phyloP scores from a whole-genome alignment of 2,797 vertebrate species.

The Eleutherodactylus coqui region DNA sequence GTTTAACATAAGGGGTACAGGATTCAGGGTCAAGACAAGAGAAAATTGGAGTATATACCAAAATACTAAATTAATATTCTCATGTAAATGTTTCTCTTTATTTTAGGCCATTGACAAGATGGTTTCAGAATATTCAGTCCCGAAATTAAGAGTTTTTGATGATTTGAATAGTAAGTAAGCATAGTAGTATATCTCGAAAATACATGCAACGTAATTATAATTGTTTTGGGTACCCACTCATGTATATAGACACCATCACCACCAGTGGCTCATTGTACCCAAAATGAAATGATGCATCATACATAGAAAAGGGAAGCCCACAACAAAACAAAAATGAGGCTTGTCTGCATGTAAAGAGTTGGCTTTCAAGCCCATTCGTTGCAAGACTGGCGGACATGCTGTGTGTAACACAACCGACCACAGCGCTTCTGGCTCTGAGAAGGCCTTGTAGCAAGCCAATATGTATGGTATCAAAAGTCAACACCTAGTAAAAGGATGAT shows the following conservation, averaged over 20 bases:
- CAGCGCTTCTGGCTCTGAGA: no score
- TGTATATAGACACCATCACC: not conserved
- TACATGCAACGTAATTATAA: not conserved
- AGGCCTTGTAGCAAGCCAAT: no score
- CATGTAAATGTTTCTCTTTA: constrained; percentile 34
- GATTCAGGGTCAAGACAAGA: not conserved
- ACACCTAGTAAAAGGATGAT: no score
- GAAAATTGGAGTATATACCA: no score
- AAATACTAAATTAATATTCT: not conserved
- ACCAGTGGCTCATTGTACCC: not conserved
- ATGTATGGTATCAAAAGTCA: no score
- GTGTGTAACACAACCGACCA: no score
- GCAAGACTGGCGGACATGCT: no score
- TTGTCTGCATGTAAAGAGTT: no score
- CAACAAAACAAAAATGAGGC: no score
- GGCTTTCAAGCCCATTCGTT: no score
- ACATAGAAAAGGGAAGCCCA: no score
- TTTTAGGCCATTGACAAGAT: constrained; percentile 75
- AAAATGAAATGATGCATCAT: not conserved
- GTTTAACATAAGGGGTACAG: not conserved
- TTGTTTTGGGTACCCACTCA: not conserved
- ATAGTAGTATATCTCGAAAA: not conserved
- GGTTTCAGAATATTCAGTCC: constrained; percentile 73
- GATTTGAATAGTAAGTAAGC: constrained; percentile 79
- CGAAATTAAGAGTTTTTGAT: constrained; percentile 71